Evolutionary conservation across 1,140 invertebrate genomes (phyloP).

Genomic region (Caenorhabditis tropicalis): DNA sequence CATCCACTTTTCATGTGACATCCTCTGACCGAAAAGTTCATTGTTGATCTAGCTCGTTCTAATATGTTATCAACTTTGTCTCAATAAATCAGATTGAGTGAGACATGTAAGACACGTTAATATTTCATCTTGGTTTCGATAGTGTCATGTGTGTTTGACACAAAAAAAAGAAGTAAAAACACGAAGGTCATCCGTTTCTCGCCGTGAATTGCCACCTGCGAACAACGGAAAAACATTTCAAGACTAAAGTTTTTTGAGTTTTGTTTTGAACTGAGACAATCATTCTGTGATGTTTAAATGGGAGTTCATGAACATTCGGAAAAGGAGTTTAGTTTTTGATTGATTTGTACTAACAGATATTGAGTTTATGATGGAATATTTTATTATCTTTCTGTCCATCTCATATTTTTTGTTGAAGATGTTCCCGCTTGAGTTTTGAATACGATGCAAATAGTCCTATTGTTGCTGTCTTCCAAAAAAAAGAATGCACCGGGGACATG

Average conservation of each 20-base stretch:
- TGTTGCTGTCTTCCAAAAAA: neutral
- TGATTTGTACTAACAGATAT: too few species aligned
- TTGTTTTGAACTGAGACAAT: neutral
- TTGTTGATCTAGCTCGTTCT: neutral
- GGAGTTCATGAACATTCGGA: too few species aligned
- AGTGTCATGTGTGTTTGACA: constrained; percentile 34
- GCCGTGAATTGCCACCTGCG: neutral
- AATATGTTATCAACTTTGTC: neutral
- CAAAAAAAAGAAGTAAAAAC: neutral
- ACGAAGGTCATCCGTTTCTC: constrained; percentile 33
- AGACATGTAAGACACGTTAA: neutral
- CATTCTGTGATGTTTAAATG: neutral
- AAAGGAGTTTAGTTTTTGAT: too few species aligned
- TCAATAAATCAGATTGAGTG: constrained; percentile 7
- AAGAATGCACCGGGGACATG: neutral
- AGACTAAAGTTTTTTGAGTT: neutral
- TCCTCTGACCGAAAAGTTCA: neutral
- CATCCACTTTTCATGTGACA: too few species aligned
- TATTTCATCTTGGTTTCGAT: neutral
- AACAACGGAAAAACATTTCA: neutral
- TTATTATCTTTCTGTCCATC: too few species aligned
- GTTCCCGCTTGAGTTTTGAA: too few species aligned
- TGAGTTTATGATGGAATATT: too few species aligned
- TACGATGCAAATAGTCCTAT: neutral
- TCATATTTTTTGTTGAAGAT: too few species aligned